Base-by-base conservation (phyloP, 2,888 invertebrate species). In the Hermaeophaga mercurialis region DNA sequence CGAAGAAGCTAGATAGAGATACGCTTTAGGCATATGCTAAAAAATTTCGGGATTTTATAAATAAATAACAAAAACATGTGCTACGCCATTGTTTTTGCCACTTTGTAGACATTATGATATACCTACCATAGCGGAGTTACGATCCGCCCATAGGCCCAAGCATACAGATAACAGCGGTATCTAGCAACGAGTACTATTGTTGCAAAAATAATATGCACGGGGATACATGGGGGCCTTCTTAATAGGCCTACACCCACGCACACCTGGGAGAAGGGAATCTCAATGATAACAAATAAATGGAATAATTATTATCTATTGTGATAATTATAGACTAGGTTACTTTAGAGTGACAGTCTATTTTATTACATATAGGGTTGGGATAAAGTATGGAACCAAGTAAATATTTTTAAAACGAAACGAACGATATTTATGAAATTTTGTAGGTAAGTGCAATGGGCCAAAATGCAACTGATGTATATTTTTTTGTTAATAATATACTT, bases 131-230 rank as follows among this genome's bases (percentile, higher is more conserved):
- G 26, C 36, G 17, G 17, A 36, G 7, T 36, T 36, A 19, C 45
- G 45, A 44, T 58, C 54, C 58, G 58, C 54, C 54, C 57, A 60
- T 54, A 52, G 45, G 43, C 41, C 41, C 52, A 39, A 44, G 44
- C 50, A 34, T 45, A 19, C 22, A 57, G 60, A 60, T 60, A 60
- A 57, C 38, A 50, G 45, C 52, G 24, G 31, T 41, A 60, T 60
- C 50, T 56, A 57, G 46, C 50, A 50, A 53, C 52, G 60, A 55
- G 48, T 39, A 48, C 54, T 48, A 56, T 59, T 56, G 54, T 33
- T 41, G 49, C 26, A 39, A 58, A 54, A 58, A 54, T 49, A 61
- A 58, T 18, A 47, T 28, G 41, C 14, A 17, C 28, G 24, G 48
- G 47, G 15, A 15, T 47, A 36, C 19, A 38, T 48, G 28, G 26